These are phyloP conservation scores for Temnothorax unifasciatus DNA, from an alignment of 2,888 invertebrate genomes.

Conservation along the genomic window DNA sequence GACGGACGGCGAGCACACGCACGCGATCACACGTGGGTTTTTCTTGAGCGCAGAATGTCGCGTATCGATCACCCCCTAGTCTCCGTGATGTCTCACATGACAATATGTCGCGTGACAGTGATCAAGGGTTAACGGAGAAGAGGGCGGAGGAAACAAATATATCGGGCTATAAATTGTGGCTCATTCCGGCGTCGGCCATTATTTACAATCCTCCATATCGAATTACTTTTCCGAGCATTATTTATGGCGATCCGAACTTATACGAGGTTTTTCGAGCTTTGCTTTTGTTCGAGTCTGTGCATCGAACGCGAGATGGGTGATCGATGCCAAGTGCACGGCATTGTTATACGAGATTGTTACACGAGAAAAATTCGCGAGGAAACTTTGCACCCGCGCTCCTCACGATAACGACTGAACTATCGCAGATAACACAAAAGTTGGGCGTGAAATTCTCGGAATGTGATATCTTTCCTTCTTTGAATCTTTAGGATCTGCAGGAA, in stretches of 20 bases:
- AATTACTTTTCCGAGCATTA: constrained; percentile 54
- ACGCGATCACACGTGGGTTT: constrained; percentile 67
- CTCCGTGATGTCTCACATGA: constrained; percentile 65
- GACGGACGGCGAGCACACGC: constrained; percentile 54
- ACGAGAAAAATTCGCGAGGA: constrained; percentile 32
- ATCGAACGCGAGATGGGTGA: constrained; percentile 46
- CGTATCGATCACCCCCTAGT: constrained; percentile 68
- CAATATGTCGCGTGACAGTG: constrained; percentile 75
- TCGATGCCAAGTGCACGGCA: constrained; percentile 45
- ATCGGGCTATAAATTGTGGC: constrained; percentile 53
- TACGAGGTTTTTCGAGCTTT: constrained; percentile 49
- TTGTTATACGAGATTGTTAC: constrained; percentile 44
- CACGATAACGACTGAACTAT: constrained; percentile 36
- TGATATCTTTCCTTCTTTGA: background rate
- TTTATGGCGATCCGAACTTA: constrained; percentile 54
- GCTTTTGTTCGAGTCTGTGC: constrained; percentile 50
- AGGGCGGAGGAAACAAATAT: constrained; percentile 59
- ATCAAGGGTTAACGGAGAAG: constrained; percentile 71
- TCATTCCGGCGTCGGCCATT: constrained; percentile 50
- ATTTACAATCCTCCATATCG: constrained; percentile 56
- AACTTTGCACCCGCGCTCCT: constrained; percentile 23
- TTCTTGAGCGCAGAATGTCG: constrained; percentile 53
- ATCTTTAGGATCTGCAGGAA: too few species aligned
- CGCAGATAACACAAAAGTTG: constrained; percentile 34
- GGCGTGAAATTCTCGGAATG: background rate